These are phyloP conservation scores for Heteractis magnifica DNA, from an alignment of 92 coral and sea anemone species.

Conservation along the genomic window DNA sequence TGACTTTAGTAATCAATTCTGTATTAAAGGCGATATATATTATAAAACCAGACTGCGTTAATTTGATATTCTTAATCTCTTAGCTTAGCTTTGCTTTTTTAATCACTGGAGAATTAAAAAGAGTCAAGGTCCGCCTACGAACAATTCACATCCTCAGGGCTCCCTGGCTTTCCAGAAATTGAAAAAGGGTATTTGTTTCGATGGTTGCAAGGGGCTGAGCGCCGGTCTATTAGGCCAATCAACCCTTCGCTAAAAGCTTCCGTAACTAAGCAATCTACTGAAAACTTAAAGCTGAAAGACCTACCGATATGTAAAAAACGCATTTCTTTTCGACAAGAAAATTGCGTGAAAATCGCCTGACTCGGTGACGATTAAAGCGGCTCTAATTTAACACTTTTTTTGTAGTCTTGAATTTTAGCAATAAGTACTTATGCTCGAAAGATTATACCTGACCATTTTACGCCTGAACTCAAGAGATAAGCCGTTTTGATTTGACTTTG, in stretches of 20 bases:
- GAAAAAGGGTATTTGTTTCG: background rate
- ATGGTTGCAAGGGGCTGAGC: too few species aligned
- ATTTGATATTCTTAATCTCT: background rate
- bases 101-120: too few species aligned
- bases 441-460: background rate
- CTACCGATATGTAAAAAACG: too few species aligned
- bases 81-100: background rate
- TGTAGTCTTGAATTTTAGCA: background rate
- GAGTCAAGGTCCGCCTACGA: background rate
- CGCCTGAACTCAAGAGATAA: background rate
- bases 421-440: background rate
- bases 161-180: background rate
- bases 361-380: too few species aligned
- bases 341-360: too few species aligned
- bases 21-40: background rate
- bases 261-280: background rate
- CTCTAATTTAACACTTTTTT: too few species aligned
- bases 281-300: too few species aligned
- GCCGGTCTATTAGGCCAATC: background rate
- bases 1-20: background rate
- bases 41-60: background rate
- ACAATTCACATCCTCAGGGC: background rate
- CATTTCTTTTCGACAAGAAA: too few species aligned
- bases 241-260: background rate
- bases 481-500: background rate